A percentile compares a stretch with the other conserved stretches of the same genome.
Evolutionary conservation across 30 jellyfish, hydroid and myxozoan genomes (phyloP).

Genomic region (Mastigias papua): DNA sequence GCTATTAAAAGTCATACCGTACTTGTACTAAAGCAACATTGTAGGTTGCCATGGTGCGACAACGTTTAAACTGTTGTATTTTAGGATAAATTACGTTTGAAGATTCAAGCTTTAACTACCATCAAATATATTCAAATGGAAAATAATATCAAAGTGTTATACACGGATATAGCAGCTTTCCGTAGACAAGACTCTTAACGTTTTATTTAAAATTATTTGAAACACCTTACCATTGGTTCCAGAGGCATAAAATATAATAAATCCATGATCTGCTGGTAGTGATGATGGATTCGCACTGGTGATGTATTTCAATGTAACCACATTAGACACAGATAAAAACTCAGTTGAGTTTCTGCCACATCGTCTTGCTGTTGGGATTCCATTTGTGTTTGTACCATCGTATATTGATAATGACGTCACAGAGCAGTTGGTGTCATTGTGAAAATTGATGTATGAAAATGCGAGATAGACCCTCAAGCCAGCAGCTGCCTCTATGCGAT

Average conservation of each 20-base stretch:
- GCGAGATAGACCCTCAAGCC: not conserved
- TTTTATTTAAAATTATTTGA: too few species aligned
- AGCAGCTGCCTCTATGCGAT: not conserved
- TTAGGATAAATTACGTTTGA: too few species aligned
- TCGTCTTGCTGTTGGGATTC: not conserved
- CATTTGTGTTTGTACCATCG: conserved; percentile 6
- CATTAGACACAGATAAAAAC: not conserved
- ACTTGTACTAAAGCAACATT: too few species aligned
- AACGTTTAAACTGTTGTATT: too few species aligned
- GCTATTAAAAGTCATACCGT: too few species aligned
- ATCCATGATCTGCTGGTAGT: not conserved
- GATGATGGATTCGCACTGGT: not conserved
- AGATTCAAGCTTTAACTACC: too few species aligned
- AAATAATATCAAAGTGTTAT: too few species aligned
- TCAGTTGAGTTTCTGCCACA: not conserved
- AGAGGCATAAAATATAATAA: not conserved
- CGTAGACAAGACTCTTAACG: too few species aligned
- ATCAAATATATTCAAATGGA: too few species aligned
- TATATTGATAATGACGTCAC: not conserved
- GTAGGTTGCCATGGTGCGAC: too few species aligned
- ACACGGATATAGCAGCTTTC: too few species aligned
- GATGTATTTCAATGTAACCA: not conserved
- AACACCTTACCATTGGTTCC: not conserved
- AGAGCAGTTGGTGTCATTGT: not conserved
- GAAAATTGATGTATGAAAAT: conserved; percentile 7